Evolutionary conservation across 37 sponge, comb jelly and placozoan species (phyloP).

Genomic region (Chondrilla cf. caribensis): DNA sequence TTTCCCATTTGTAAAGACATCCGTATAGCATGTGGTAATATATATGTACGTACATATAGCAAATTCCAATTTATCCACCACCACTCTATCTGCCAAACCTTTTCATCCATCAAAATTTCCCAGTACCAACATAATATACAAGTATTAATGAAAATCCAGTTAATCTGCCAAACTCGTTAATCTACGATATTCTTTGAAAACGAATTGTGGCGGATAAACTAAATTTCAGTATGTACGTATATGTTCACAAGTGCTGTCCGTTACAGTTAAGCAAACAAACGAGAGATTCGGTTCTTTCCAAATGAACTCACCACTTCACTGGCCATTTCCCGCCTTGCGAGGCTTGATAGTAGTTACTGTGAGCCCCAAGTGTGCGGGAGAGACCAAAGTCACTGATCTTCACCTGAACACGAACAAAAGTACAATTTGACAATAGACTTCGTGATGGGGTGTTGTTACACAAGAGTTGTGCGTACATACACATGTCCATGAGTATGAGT

Average conservation of each 20-base stretch:
- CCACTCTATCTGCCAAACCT: too few species aligned
- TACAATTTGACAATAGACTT: background rate
- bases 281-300: background rate
- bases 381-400: slow-evolving; percentile 99
- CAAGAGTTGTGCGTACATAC: background rate
- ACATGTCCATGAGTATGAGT: background rate
- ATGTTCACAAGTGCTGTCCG: background rate
- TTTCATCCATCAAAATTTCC: too few species aligned
- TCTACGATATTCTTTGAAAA: too few species aligned
- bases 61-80: too few species aligned
- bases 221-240: background rate
- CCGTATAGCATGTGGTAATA: too few species aligned
- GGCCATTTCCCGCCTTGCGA: slow-evolving; percentile 98
- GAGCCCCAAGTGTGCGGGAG: slow-evolving; percentile 89
- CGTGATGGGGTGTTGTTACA: background rate
- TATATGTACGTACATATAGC: too few species aligned
- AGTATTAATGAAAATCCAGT: too few species aligned
- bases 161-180: too few species aligned
- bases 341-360: slow-evolving; percentile 94
- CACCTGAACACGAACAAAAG: slow-evolving; percentile 34
- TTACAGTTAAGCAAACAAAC: background rate
- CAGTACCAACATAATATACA: too few species aligned
- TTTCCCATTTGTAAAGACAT: too few species aligned
- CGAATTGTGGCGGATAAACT: background rate
- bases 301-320: slow-evolving; percentile 89